phyloP scores from a whole-genome alignment of 2,888 invertebrate genomes.

The Oxycera nigricornis region DNA sequence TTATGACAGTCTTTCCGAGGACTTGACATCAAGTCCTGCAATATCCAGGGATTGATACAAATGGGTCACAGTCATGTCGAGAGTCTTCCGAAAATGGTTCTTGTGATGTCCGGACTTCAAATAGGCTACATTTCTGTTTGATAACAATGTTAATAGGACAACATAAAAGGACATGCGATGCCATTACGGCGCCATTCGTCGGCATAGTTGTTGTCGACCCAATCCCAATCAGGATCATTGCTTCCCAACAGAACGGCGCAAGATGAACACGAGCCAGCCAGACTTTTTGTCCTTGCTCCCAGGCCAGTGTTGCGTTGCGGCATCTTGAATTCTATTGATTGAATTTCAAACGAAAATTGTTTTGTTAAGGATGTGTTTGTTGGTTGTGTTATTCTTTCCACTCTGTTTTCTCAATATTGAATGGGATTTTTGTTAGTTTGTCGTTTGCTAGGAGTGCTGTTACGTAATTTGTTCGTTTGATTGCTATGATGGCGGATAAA shows the following conservation, averaged over 20 bases:
- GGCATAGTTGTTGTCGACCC: too few relatives aligned
- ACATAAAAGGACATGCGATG: not conserved
- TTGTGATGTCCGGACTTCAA: not conserved
- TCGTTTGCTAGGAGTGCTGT: not conserved
- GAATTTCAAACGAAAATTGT: conserved; percentile 5
- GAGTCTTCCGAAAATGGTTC: not conserved
- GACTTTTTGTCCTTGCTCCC: not conserved
- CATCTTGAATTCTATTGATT: conserved; percentile 13
- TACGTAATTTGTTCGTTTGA: not conserved
- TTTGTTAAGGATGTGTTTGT: conserved; percentile 4
- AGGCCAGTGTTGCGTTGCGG: conserved; percentile 10
- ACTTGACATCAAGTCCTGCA: not conserved
- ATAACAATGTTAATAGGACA: not conserved
- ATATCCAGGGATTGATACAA: not conserved
- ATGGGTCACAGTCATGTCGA: conserved; percentile 2
- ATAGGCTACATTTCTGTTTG: conserved; percentile 1
- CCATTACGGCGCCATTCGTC: conserved; percentile 6
- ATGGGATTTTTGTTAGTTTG: not conserved
- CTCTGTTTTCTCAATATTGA: not conserved
- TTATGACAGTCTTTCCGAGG: conserved; percentile 2
- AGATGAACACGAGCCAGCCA: conserved; percentile 4
- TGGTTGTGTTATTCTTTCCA: not conserved
- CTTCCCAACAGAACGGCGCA: not conserved
- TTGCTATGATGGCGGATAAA: too few relatives aligned
- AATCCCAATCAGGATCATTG: not conserved